phyloP scores from a whole-genome alignment of 2,888 invertebrate genomes.

The Sarcophaga rosellei region DNA sequence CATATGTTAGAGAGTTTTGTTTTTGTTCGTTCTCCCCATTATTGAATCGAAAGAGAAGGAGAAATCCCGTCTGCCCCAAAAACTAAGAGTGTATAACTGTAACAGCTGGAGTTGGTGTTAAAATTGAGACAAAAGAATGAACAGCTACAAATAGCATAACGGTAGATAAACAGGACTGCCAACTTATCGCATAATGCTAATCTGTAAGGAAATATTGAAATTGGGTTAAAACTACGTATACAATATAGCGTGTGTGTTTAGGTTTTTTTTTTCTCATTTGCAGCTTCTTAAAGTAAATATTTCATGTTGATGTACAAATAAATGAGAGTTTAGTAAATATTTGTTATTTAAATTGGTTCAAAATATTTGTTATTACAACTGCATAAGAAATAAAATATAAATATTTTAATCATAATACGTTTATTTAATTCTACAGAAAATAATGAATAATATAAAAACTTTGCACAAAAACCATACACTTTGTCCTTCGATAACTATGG shows the following conservation, averaged over 20 bases:
- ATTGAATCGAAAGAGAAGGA: not conserved
- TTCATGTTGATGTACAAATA: too few relatives aligned
- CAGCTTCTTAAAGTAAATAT: too few relatives aligned
- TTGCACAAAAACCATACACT: too few relatives aligned
- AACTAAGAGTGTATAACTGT: constrained; percentile 28
- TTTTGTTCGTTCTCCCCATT: constrained; percentile 2
- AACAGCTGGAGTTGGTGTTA: constrained; percentile 55
- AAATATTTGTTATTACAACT: too few relatives aligned
- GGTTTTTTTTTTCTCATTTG: too few relatives aligned
- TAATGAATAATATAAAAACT: too few relatives aligned
- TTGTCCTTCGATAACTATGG: too few relatives aligned
- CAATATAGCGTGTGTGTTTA: not conserved
- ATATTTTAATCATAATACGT: too few relatives aligned
- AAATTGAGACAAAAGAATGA: not conserved
- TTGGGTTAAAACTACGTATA: not conserved
- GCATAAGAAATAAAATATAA: too few relatives aligned
- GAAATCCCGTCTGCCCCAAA: constrained; percentile 5
- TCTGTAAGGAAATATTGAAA: not conserved
- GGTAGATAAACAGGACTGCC: constrained; percentile 50
- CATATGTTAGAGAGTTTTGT: constrained; percentile 34
- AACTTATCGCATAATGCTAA: constrained; percentile 26
- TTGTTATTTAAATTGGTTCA: too few relatives aligned
- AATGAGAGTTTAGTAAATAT: too few relatives aligned
- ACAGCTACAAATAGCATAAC: not conserved
- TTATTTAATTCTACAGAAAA: too few relatives aligned